Percentiles rank a stretch among this genome's conserved stretches.
Conservation (phyloP, 2,888 invertebrate genomes). For the Crocallis elinguaria region DNA sequence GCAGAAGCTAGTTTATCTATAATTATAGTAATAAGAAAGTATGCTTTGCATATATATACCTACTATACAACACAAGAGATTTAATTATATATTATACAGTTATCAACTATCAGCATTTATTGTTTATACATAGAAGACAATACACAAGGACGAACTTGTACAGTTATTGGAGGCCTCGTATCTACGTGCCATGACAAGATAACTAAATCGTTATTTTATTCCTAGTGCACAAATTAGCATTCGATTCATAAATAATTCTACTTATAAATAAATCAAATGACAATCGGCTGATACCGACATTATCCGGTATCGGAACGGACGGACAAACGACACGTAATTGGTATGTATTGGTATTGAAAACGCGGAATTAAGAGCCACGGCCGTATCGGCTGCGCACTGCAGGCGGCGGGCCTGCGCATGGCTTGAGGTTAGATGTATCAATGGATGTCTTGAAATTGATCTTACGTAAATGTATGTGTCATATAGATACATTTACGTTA, state of each 20-base stretch:
- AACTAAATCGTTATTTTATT: background rate
- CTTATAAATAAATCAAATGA: conserved; percentile 41
- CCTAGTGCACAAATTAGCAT: conserved; percentile 8
- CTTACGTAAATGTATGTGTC: too few species aligned
- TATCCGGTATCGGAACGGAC: conserved; percentile 38
- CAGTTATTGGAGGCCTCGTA: too few species aligned
- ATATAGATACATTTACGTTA: too few species aligned
- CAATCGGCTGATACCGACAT: conserved; percentile 47
- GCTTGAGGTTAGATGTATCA: background rate
- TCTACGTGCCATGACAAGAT: background rate
- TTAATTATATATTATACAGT: too few species aligned
- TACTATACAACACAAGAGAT: too few species aligned
- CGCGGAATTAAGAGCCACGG: conserved; percentile 42
- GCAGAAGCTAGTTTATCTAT: too few species aligned
- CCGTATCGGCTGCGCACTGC: conserved; percentile 13
- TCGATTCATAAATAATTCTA: conserved; percentile 9
- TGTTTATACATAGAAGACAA: too few species aligned
- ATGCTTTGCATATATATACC: too few species aligned
- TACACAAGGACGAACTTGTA: too few species aligned
- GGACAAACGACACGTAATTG: conserved; percentile 56
- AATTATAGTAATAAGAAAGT: too few species aligned
- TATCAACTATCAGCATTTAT: too few species aligned
- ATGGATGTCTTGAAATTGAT: background rate
- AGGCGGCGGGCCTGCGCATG: background rate
- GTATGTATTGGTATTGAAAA: conserved; percentile 63